These are phyloP conservation scores for Nautilus pompilius DNA, from an alignment of 1,140 invertebrate genomes.

Conservation along the genomic window DNA sequence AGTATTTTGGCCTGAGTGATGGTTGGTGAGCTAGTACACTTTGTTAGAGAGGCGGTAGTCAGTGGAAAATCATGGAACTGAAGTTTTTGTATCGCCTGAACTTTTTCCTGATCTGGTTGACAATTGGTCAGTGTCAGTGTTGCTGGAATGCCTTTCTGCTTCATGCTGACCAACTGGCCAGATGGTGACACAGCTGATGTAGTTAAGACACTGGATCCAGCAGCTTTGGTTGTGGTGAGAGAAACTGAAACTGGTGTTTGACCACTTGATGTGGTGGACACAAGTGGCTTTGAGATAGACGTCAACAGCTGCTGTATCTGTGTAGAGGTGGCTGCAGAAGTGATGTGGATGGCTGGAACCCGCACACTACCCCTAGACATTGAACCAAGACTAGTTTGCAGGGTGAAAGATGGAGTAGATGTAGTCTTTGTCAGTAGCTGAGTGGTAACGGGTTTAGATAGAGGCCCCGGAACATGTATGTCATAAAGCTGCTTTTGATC, in stretches of 20 bases:
- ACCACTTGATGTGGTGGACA: neutral
- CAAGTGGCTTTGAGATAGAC: conserved; percentile 11
- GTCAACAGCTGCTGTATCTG: conserved; percentile 42
- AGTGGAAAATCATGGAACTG: conserved; percentile 43
- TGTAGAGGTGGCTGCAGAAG: conserved; percentile 25
- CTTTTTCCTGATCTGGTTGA: conserved; percentile 19
- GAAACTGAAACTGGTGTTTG: neutral
- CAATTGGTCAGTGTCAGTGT: neutral
- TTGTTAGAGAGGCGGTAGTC: conserved; percentile 26
- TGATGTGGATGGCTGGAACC: conserved; percentile 26
- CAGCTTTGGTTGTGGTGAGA: neutral
- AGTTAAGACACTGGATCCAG: neutral
- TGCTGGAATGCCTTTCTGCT: neutral
- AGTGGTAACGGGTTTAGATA: neutral
- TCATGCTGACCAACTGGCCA: neutral
- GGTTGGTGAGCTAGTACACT: neutral
- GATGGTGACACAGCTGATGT: neutral
- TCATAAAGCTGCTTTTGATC: neutral
- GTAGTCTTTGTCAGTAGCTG: neutral
- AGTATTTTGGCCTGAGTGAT: conserved; percentile 13
- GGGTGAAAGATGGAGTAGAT: neutral
- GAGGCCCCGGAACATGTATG: too few species aligned
- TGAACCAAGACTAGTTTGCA: neutral
- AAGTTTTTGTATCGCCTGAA: conserved; percentile 32
- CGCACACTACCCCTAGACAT: conserved; percentile 11